phyloP scores from a whole-genome alignment of 2,888 invertebrate genomes.

The Dicyrtomina minuta region DNA sequence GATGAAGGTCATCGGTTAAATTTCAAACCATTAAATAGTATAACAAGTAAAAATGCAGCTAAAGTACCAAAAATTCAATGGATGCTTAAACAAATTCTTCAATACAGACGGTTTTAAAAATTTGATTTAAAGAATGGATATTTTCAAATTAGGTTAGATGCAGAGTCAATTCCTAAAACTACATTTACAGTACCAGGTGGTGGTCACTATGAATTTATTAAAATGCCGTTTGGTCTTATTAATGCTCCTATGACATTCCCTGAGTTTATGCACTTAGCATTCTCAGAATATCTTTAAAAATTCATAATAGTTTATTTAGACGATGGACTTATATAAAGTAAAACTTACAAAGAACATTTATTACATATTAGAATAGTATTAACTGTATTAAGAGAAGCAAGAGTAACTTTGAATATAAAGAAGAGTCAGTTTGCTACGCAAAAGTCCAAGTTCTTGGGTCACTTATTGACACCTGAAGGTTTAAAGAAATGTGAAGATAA shows the following conservation, averaged over 20 bases:
- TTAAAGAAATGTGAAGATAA: constrained; percentile 26
- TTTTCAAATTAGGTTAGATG: constrained; percentile 42
- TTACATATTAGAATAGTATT: constrained; percentile 30
- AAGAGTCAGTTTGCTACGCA: constrained; percentile 15
- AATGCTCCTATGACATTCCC: constrained; percentile 11
- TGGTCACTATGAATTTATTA: no score
- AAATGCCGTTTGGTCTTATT: no score
- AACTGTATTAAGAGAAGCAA: no score
- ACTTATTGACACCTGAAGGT: constrained; percentile 33
- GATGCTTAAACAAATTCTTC: no score
- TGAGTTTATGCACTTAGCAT: neutral
- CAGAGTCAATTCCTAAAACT: constrained; percentile 10
- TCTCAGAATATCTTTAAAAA: neutral
- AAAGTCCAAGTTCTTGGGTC: constrained; percentile 35
- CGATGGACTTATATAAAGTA: constrained; percentile 15
- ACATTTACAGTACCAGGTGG: neutral
- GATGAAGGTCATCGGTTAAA: constrained; percentile 24
- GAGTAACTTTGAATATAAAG: constrained; percentile 30
- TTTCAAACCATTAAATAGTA: constrained; percentile 27
- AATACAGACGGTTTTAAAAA: constrained; percentile 18
- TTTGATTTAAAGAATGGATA: constrained; percentile 42
- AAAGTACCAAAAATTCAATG: constrained; percentile 28
- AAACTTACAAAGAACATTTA: constrained; percentile 26
- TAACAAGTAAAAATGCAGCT: constrained; percentile 25
- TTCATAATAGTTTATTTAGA: no score